Evolutionary conservation across 2,797 vertebrate genomes (phyloP).

Genomic region (Kryptolebias ocellatus): DNA sequence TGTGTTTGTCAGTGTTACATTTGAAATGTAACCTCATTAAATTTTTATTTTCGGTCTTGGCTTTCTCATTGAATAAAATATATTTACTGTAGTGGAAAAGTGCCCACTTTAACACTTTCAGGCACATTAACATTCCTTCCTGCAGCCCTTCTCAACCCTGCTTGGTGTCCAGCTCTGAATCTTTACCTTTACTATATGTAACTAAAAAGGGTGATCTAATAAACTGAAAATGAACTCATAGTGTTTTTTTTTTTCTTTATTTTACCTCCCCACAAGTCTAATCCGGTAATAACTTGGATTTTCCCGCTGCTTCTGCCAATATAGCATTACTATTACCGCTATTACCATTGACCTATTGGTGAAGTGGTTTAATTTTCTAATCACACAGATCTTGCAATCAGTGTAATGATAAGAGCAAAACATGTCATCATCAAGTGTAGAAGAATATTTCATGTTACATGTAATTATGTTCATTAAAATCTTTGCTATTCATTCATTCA

Average conservation of each 20-base stretch:
- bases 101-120: neutral
- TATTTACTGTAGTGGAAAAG: no score
- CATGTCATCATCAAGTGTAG: neutral
- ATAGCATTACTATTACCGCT: neutral
- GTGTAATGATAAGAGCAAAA: conserved; percentile 28
- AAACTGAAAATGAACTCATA: neutral
- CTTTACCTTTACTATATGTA: neutral
- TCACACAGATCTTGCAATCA: conserved; percentile 20
- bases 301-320: conserved; percentile 7
- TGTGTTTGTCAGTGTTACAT: no score
- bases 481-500: neutral
- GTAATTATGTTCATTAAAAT: conserved; percentile 16
- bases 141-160: neutral
- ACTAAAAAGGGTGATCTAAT: neutral
- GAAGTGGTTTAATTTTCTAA: conserved; percentile 7
- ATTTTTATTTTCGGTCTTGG: no score
- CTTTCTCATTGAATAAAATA: no score
- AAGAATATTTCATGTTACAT: conserved; percentile 5
- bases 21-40: no score
- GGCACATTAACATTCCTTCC: neutral
- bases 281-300: conserved; percentile 20
- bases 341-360: conserved; percentile 19
- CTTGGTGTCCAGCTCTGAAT: neutral
- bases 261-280: conserved; percentile 6
- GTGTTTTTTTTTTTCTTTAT: neutral